Base-by-base conservation (phyloP, 2,888 invertebrate species). In the Noctua pronuba region DNA sequence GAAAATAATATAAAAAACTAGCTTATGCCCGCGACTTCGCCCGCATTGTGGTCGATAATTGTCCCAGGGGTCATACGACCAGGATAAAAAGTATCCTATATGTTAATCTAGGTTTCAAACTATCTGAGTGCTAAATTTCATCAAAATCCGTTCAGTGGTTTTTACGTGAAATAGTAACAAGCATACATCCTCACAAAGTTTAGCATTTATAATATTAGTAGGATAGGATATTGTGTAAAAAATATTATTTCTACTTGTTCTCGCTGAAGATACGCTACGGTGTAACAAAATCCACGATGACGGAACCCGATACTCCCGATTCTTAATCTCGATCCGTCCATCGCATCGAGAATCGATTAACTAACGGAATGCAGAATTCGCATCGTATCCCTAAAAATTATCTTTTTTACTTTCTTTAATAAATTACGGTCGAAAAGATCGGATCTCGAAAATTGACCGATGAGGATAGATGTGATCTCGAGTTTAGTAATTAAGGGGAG, bases 311-410 rank as follows among this genome's bases (percentile, higher is more conserved):
- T 87, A 90, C 87, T 84, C 80, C 58, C 89, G 87, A 92, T 91
- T 90, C 88, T 88, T 92, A 92, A 93, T 92, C 93, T 91, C 90
- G 89, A 91, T 88, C 77, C 88, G 83, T 79, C 87, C 90, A 93
- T 92, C 91, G 88, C 88, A 91, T 92, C 90, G 89, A 82, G 90
- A 91, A 92, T 92, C 93, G 92, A 93, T 93, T 93, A 92, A 90
- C 86, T 85, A 82, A 86, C 87, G 88, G 90, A 88, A 90, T 89
- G 88, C 89, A 89, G 89, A 87, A 92, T 91, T 93, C 91, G 85
- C 89, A 87, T 87, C 90, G 88, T 88, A 90, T 85, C 83, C 81
- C 77, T 82, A 66, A 84, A 89, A 91, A 89, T 88, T 87, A 88
- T 82, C 69, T 73, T 77, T 72, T 79, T 80, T 83, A 88, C 83